Evolutionary conservation across 2,113 vertebrate genomes (phyloP).

Genomic region (Dinomys branickii): DNA sequence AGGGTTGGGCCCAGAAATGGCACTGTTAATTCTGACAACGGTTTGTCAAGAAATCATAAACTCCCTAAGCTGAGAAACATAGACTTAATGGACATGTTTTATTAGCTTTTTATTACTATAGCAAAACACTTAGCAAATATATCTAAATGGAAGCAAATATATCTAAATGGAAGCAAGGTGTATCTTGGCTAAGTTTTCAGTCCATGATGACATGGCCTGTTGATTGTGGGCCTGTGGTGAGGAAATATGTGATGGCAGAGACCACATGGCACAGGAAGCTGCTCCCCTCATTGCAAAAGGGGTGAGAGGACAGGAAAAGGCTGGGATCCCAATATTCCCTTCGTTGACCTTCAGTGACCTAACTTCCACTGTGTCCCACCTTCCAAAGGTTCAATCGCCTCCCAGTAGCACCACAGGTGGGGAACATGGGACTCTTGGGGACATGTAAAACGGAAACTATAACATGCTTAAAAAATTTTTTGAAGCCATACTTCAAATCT

Average conservation of each 20-base stretch:
- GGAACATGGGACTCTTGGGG: neutral
- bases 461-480: neutral
- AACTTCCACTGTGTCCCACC: too few relatives aligned
- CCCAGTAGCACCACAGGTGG: neutral
- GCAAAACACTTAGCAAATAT: neutral
- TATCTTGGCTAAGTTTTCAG: neutral
- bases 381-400: neutral
- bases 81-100: neutral
- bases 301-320: neutral
- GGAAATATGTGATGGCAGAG: neutral
- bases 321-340: neutral
- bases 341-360: neutral
- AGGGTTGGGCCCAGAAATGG: neutral
- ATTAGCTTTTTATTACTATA: neutral
- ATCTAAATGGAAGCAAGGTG: too few relatives aligned
- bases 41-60: neutral
- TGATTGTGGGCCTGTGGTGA: neutral
- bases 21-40: neutral
- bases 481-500: neutral
- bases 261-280: too few relatives aligned
- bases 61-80: neutral
- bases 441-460: neutral
- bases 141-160: too few relatives aligned
- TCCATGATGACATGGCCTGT: neutral
- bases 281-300: neutral